A percentile compares a stretch with the other conserved stretches of the same genome.
Evolutionary conservation across 2,113 vertebrate species (phyloP).

Genomic region (Cardinalis cardinalis): DNA sequence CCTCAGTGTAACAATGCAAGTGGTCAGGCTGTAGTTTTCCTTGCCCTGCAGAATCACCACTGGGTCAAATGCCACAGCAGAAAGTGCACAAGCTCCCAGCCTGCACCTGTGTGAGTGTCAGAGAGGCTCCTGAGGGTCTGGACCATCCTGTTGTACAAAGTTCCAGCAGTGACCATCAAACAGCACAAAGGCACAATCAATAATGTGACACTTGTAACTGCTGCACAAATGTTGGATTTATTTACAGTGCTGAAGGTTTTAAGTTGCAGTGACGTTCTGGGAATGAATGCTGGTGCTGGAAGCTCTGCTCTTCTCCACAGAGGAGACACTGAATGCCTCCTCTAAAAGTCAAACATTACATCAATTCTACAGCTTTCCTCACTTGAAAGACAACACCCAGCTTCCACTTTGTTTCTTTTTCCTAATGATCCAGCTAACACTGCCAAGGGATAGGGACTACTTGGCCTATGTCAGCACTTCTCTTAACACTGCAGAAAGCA

Average conservation of each 20-base stretch:
- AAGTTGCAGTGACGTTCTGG: background rate
- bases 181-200: background rate
- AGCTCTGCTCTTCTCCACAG: background rate
- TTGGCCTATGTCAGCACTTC: constrained; percentile 54
- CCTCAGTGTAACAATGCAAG: background rate
- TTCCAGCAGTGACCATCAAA: background rate
- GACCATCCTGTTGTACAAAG: background rate
- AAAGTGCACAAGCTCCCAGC: background rate
- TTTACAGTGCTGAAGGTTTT: background rate
- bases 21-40: background rate
- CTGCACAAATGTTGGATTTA: background rate
- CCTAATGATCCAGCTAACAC: constrained; percentile 22
- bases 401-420: constrained; percentile 53
- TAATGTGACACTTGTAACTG: background rate
- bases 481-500: background rate
- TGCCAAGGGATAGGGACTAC: constrained; percentile 33
- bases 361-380: constrained; percentile 56
- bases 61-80: background rate
- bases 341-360: constrained; percentile 33
- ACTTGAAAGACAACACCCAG: constrained; percentile 46
- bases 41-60: background rate
- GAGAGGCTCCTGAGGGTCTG: background rate
- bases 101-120: background rate
- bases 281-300: background rate
- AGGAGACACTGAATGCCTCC: background rate